Evolutionary conservation across 2,113 vertebrate genomes (phyloP).

Genomic region (Emydura subglobosa): DNA sequence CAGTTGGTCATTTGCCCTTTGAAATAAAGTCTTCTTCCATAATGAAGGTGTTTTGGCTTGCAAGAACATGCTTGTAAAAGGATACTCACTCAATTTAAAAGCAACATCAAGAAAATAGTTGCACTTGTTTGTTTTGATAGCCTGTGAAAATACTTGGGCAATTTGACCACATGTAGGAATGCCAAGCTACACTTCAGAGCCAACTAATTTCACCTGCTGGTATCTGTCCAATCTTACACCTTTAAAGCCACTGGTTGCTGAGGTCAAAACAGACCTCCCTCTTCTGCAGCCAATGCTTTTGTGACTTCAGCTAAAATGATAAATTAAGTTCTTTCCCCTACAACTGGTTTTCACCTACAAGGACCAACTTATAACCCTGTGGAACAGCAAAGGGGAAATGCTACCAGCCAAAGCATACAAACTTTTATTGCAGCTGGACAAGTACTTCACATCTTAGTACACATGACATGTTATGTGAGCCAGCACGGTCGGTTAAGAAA

Average conservation of each 20-base stretch:
- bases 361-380: conserved; percentile 27
- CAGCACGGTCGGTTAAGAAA: not conserved
- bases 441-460: conserved; percentile 33
- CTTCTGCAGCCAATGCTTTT: not conserved
- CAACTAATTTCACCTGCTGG: not conserved
- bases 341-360: not conserved
- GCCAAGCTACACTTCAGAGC: not conserved
- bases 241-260: not conserved
- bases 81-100: conserved; percentile 21
- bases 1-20: conserved; percentile 66
- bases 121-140: not conserved
- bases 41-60: not conserved
- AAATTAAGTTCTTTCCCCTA: not conserved
- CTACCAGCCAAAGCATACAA: conserved; percentile 19
- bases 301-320: not conserved
- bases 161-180: conserved; percentile 3
- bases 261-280: not conserved
- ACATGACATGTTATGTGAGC: fast-evolving
- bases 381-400: not conserved
- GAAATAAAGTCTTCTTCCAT: conserved; percentile 33
- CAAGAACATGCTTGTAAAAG: not conserved
- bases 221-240: not conserved
- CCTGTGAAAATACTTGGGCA: not conserved
- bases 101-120: conserved; percentile 26
- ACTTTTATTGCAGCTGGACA: conserved; percentile 34